Conservation (phyloP, 2,888 invertebrate species). For the Stenurella melanura region DNA sequence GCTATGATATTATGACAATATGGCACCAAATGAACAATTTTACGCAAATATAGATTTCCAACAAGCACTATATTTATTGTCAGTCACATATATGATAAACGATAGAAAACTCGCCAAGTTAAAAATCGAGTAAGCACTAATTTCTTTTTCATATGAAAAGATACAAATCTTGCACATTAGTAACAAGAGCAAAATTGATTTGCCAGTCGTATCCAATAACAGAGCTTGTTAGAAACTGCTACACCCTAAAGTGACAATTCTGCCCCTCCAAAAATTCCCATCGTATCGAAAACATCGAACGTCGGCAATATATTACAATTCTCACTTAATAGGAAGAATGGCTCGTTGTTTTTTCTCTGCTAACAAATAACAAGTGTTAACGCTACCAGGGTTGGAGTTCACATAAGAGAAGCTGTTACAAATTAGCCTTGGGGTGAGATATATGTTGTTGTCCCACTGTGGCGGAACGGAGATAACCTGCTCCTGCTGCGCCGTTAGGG, state of each 20-base stretch:
- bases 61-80: too few relatives aligned
- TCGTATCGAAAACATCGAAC: slow-evolving; percentile 28
- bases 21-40: too few relatives aligned
- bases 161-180: neutral
- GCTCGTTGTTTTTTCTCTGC: slow-evolving; percentile 56
- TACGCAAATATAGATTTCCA: too few relatives aligned
- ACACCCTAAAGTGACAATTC: slow-evolving; percentile 28
- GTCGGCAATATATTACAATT: slow-evolving; percentile 53
- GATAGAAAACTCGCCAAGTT: too few relatives aligned
- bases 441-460: slow-evolving; percentile 59
- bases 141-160: neutral
- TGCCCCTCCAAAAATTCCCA: slow-evolving; percentile 29
- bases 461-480: slow-evolving; percentile 27
- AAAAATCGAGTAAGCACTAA: too few relatives aligned
- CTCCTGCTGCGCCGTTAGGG: slow-evolving; percentile 27
- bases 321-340: slow-evolving; percentile 57
- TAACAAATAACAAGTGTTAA: slow-evolving; percentile 61
- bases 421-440: slow-evolving; percentile 59
- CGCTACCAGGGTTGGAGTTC: slow-evolving; percentile 54
- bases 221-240: slow-evolving; percentile 24
- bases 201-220: slow-evolving; percentile 21
- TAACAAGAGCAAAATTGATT: slow-evolving; percentile 8
- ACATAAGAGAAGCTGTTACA: slow-evolving; percentile 33
- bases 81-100: too few relatives aligned
- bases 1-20: too few relatives aligned